Evolutionary conservation across 2,797 vertebrate genomes (phyloP).

Genomic region (Phyllotis vaccarum): DNA sequence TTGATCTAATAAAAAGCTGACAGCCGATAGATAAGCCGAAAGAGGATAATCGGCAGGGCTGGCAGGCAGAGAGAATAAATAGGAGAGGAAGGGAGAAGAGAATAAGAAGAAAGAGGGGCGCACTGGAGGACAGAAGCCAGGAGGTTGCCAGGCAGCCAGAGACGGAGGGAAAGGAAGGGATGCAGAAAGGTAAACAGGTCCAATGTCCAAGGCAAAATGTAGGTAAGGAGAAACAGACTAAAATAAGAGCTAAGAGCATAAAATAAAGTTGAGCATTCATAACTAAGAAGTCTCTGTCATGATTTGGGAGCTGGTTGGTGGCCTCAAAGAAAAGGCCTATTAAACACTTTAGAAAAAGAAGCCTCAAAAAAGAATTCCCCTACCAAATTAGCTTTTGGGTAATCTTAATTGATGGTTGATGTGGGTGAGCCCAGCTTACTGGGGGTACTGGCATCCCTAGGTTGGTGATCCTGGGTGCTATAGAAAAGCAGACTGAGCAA

Average conservation of each 20-base stretch:
- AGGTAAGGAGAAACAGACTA: background rate
- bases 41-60: background rate
- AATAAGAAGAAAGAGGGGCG: background rate
- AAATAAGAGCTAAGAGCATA: background rate
- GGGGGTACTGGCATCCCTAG: background rate
- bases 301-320: background rate
- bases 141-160: background rate
- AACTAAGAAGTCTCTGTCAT: background rate
- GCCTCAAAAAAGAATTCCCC: background rate
- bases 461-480: background rate
- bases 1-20: background rate
- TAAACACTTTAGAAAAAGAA: background rate
- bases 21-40: background rate
- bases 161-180: background rate
- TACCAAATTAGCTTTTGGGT: background rate
- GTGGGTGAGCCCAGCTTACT: background rate
- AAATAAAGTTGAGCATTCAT: background rate
- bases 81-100: background rate
- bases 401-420: background rate
- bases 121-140: background rate
- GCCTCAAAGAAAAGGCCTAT: background rate
- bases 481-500: background rate
- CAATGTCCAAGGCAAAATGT: background rate
- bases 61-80: background rate
- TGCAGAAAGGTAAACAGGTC: background rate